A percentile compares a stretch with the other conserved stretches of the same genome.
These are phyloP conservation scores for Cyclophora albipunctata DNA, from an alignment of 2,888 invertebrate genomes.

Conservation along the genomic window DNA sequence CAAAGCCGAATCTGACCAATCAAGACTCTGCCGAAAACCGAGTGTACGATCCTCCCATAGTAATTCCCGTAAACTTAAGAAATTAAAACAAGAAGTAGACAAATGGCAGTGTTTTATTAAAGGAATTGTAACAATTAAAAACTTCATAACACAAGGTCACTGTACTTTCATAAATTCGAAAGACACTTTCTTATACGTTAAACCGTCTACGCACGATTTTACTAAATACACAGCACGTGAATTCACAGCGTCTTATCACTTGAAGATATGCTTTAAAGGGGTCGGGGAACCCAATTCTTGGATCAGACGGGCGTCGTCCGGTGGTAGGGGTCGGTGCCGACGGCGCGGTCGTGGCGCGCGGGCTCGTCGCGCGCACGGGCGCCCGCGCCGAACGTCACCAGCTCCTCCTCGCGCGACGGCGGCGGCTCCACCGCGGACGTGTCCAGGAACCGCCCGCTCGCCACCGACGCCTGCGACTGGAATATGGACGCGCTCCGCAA, in stretches of 20 bases:
- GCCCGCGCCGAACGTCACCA: constrained; percentile 82
- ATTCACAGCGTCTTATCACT: constrained; percentile 57
- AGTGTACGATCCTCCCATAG: no score
- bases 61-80: no score
- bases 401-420: constrained; percentile 79
- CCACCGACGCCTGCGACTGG: constrained; percentile 75
- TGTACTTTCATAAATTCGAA: constrained; percentile 67
- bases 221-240: constrained; percentile 44
- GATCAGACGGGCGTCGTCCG: constrained; percentile 77
- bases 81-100: constrained; percentile 35
- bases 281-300: constrained; percentile 33
- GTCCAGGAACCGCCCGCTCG: constrained; percentile 81
- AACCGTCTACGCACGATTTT: constrained; percentile 39
- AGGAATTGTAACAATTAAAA: constrained; percentile 69
- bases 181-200: constrained; percentile 39
- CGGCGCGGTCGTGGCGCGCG: constrained; percentile 58
- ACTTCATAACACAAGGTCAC: constrained; percentile 54
- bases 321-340: constrained; percentile 72
- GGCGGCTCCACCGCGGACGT: constrained; percentile 80
- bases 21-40: no score
- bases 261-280: constrained; percentile 67
- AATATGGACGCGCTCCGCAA: constrained; percentile 67
- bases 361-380: constrained; percentile 49
- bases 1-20: no score
- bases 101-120: constrained; percentile 71